These are phyloP conservation scores for Lacerta viridis DNA, from an alignment of 2,797 vertebrate genomes.

Conservation along the genomic window DNA sequence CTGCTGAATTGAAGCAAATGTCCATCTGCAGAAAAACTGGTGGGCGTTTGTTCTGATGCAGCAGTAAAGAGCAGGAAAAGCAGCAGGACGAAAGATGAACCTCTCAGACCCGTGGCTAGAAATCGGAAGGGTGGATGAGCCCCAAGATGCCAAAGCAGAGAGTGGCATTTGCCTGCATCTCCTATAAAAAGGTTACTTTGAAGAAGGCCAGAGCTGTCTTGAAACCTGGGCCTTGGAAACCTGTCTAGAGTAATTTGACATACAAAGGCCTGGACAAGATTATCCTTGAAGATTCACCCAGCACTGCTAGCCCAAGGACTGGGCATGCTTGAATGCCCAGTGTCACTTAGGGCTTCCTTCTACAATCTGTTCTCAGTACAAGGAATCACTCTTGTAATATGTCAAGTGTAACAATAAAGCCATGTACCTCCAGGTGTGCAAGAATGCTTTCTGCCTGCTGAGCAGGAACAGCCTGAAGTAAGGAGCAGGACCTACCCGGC, in stretches of 20 bases:
- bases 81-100: too few relatives aligned
- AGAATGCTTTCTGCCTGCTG: neutral
- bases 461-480: neutral
- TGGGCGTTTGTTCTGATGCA: too few relatives aligned
- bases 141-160: neutral
- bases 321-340: neutral
- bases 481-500: neutral
- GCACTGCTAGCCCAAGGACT: neutral
- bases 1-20: too few relatives aligned
- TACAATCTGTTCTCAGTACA: neutral
- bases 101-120: too few relatives aligned
- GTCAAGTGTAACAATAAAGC: neutral
- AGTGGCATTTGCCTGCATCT: neutral
- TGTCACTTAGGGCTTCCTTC: neutral
- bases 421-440: neutral
- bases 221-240: neutral
- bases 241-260: neutral
- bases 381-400: neutral
- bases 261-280: neutral
- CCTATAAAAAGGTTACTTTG: neutral
- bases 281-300: too few relatives aligned
- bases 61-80: too few relatives aligned
- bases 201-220: neutral
- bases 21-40: too few relatives aligned
- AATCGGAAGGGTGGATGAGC: too few relatives aligned